These are phyloP conservation scores for Nesidiocoris tenuis DNA, from an alignment of 2,888 invertebrate species.

Conservation along the genomic window DNA sequence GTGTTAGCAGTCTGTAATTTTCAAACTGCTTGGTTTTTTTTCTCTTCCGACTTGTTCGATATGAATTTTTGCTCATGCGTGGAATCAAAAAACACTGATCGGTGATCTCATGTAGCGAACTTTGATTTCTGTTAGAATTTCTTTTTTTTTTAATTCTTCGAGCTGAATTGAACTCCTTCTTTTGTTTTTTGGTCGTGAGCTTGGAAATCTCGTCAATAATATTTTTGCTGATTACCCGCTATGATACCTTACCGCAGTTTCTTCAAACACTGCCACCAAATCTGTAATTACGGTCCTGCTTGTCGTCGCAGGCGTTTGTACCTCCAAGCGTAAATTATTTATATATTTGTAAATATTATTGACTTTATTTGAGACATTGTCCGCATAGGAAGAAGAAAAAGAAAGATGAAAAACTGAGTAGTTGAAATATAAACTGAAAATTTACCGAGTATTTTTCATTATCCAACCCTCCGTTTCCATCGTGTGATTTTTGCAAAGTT, in stretches of 20 bases:
- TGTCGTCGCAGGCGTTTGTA: not conserved
- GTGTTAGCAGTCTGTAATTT: conserved; percentile 5
- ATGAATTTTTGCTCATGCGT: conserved; percentile 25
- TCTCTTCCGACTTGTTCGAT: not conserved
- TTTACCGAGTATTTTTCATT: no score
- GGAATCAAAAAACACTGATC: conserved; percentile 35
- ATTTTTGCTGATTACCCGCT: not conserved
- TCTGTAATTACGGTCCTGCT: not conserved
- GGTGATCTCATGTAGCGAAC: conserved; percentile 32
- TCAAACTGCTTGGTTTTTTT: conserved; percentile 3
- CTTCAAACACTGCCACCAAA: conserved; percentile 27
- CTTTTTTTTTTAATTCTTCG: not conserved
- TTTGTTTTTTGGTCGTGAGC: not conserved
- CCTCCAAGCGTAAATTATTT: conserved; percentile 20
- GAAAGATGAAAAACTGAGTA: conserved; percentile 26
- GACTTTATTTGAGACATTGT: conserved; percentile 31
- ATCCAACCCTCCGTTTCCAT: no score
- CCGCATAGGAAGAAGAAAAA: conserved; percentile 20
- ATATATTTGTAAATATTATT: conserved; percentile 26
- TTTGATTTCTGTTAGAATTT: not conserved
- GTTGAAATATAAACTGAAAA: conserved; percentile 34
- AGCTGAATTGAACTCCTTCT: not conserved
- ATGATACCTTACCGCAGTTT: conserved; percentile 8
- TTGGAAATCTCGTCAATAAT: not conserved
- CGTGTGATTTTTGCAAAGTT: no score